Evolutionary conservation across 2,797 vertebrate genomes (phyloP), one percentile per base, ranked within the genome.

Genomic region (Helostoma temminkii): DNA sequence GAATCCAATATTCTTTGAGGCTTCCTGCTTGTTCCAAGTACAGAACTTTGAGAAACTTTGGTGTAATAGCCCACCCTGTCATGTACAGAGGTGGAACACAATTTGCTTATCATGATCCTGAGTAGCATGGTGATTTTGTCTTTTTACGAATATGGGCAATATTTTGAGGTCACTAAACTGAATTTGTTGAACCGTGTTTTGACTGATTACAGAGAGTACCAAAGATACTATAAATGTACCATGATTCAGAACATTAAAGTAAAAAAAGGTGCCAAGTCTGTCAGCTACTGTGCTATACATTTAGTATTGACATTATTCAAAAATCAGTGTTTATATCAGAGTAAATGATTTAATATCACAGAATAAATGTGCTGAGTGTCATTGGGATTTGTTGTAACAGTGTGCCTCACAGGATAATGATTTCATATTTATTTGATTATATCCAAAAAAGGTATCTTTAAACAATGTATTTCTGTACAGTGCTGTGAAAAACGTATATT

Each of bases 141-240:
- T 22, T 18, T 26, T n/a, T 24, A 19, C 1, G 63, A 22, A 57
- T 5, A 61, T 15, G 34, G 30, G 25, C 43, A 66, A 41, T 66
- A 50, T 21, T 4, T 65, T 36, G 24, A 28, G 22, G 36, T 48
- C 11, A 5, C 15, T 36, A 45, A 37, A 42, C 9, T 43, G 24
- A 61, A 62, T 61, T n/a, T 21, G 32, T 54, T 5, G 39, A 74
- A 36, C 19, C 28, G 45, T 48, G 50, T 10, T 57, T 66, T 65
- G 53, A 65, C 47, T n/a, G 15, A 70, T 24, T 32, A 22, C 47
- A 34, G 5, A 59, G 25, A 63, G 24, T 63, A 34, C 12, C 11
- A 12, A 34, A 12, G 39, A 76, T 60, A 55, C 57, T 52, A 61
- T 41, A 25, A 62, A 46, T 84, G 65, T 75, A 62, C 32, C 65